Base-by-base conservation (phyloP, 2,113 vertebrate species). In the Caranx ignobilis region DNA sequence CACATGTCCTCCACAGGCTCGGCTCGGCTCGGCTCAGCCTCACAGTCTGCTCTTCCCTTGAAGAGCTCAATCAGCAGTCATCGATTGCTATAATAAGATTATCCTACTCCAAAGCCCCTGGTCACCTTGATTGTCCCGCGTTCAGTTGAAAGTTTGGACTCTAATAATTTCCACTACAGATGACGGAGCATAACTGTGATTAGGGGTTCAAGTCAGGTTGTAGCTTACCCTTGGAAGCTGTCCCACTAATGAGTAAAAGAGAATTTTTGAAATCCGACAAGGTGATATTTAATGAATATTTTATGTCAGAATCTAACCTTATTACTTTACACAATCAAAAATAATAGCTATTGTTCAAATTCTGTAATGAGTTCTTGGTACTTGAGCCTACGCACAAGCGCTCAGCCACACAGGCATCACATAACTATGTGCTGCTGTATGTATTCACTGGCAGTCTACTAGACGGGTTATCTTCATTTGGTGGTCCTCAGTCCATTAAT, bases 1-100 rank as follows among this genome's bases (percentile, higher is more conserved):
- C 35, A 31, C 60, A 10, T 55, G 59, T 56, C 52, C 47, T 39
- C 32, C 52, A 56, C 62, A 60, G 69, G 50, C 47, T 26, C 26
- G 26, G 26, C 26, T 26, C 26, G 26, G 26, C 26, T 70, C 31
- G 35, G 11, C 11, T 4, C 54, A n/a, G 63, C 60, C 61, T 71
- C 62, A 63, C 32, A 3, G 55, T 43, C 12, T 48, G 45, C 61
- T 69, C 32, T 69, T 72, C 19, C 54, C 59, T 81, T 68, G 55
- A 89, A 81, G 47, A 75, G 82, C 80, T 75, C 77, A 90, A 88
- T 93, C 87, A 84, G 64, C 73, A 45, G 52, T 26, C 88, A 93
- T 90, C 55, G 89, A 93, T 91, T 78, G 79, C 81, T 83, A 19
- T 82, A 88, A 91, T 89, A 71, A 84, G 87, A 89, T 93, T 87